phyloP scores from a whole-genome alignment of 2,113 vertebrate species.

The Austrofundulus limnaeus region DNA sequence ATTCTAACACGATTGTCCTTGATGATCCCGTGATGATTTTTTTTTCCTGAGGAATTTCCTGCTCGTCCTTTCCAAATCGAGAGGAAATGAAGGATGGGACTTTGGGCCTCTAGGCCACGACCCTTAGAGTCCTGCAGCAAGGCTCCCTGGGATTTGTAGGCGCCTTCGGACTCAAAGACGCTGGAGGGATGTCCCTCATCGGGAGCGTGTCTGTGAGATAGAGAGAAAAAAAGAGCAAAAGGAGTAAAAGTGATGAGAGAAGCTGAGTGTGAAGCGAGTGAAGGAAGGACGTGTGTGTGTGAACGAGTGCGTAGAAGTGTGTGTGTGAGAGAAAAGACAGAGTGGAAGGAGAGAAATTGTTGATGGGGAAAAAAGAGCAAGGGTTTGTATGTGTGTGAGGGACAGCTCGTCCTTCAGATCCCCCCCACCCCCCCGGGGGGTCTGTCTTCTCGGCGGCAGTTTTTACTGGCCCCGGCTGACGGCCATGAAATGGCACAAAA shows the following conservation, averaged over 20 bases:
- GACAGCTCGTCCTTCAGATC: conserved; percentile 69
- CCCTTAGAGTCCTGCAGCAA: conserved; percentile 46
- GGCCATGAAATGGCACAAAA: conserved; percentile 64
- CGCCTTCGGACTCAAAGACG: conserved; percentile 54
- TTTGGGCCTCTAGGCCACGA: conserved; percentile 51
- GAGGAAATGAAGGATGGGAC: conserved; percentile 68
- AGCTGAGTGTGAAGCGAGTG: conserved; percentile 43
- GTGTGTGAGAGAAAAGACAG: conserved; percentile 39
- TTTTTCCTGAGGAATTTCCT: conserved; percentile 52
- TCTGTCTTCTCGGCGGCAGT: conserved; percentile 53
- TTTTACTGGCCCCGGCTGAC: conserved; percentile 65
- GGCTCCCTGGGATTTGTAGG: conserved; percentile 62
- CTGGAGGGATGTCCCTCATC: conserved; percentile 32
- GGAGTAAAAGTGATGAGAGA: conserved; percentile 35
- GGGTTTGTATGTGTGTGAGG: conserved; percentile 56
- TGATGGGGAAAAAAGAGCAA: conserved; percentile 55
- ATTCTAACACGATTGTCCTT: conserved; percentile 53
- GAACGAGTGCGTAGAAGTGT: conserved; percentile 25
- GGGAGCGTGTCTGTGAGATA: conserved; percentile 25
- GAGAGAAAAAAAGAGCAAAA: conserved; percentile 52
- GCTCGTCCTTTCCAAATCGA: conserved; percentile 52
- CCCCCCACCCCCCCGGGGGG: conserved; percentile 60
- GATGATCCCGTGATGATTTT: conserved; percentile 44
- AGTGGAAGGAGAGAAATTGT: conserved; percentile 28
- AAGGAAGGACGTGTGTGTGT: conserved; percentile 28